Evolutionary conservation across 1,140 invertebrate genomes (phyloP), one percentile per base, ranked within the genome.

Genomic region (Drosophila ambigua): DNA sequence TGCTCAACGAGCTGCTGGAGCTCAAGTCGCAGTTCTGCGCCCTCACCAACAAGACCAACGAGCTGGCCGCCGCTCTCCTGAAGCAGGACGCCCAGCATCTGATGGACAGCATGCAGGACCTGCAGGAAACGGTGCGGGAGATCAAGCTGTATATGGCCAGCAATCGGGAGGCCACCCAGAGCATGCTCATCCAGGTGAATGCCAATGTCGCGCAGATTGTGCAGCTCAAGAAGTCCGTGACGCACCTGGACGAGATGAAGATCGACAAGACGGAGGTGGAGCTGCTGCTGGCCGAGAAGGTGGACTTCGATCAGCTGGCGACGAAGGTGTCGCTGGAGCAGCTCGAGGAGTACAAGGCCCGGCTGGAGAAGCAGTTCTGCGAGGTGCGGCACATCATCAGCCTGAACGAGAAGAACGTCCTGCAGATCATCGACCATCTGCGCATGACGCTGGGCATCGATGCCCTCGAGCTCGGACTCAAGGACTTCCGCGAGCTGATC

Each of bases 311-410:
- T 2, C 91, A 93, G 59, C 91, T 96, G 48, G 94, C 95, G 23
- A 93, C 94, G 3, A 96, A 96, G 77, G 95, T 96, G 4, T 96
- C 95, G 0, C 93, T 94, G 57, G 95, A 96, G 41, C 94, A 95
- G 75, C 94, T 96, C 76, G 94, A 95, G 55, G 92, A 94, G 26
- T 93, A 94, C 23, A 95, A 94, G 66, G 94, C 95, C 39, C 94
- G 95, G 48, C 78, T 96, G 4, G 93, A 93, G 3, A 93, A 93
- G 28, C 92, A 93, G 4, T 88, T 96, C 51, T 94, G 95, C 54
- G 94, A 95, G 44, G 93, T 95, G 2, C 92, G 95, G 0, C 88
- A 92, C 2, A 95, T 95, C 84, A 92, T 96, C 4, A 93, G 93
- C 23, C 83, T 94, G 51, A 95, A 94, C 92, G 94, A 95, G 89